phyloP scores from a whole-genome alignment of 2,888 invertebrate genomes.

The Chydorus sphaericus region DNA sequence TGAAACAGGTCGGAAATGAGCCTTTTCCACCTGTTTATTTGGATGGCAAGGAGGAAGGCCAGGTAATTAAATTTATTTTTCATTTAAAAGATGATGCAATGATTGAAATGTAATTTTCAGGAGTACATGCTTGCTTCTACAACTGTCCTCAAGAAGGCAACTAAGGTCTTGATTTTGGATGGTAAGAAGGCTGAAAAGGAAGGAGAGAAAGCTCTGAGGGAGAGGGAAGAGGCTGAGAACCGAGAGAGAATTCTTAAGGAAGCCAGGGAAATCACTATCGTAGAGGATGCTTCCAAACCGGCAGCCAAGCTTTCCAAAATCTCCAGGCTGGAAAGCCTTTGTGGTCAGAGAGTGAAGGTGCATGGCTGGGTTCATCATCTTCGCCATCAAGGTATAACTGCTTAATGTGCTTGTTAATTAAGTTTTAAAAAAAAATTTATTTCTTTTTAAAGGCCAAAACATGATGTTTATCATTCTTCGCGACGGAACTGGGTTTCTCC shows the following conservation, averaged over 20 bases:
- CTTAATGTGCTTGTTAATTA: not conserved
- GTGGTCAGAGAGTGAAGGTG: constrained; percentile 61
- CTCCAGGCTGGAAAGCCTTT: constrained; percentile 40
- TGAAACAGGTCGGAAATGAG: constrained; percentile 69
- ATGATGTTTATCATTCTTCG: constrained; percentile 87
- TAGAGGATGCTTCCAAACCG: constrained; percentile 60
- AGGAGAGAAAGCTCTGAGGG: constrained; percentile 57
- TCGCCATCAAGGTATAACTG: constrained; percentile 59
- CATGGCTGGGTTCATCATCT: constrained; percentile 93
- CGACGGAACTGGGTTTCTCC: constrained; percentile 90
- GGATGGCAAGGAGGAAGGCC: constrained; percentile 56
- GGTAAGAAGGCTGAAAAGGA: constrained; percentile 79
- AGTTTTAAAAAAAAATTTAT: not conserved
- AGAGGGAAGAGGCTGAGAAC: constrained; percentile 62
- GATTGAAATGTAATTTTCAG: constrained; percentile 22
- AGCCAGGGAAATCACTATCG: constrained; percentile 66
- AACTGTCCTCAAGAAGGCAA: constrained; percentile 74
- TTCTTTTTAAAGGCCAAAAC: constrained; percentile 46
- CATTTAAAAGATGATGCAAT: not conserved
- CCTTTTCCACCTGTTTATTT: constrained; percentile 76
- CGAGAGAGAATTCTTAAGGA: constrained; percentile 77
- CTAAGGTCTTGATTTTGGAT: constrained; percentile 19
- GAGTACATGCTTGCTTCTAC: constrained; percentile 73
- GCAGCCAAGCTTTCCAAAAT: constrained; percentile 64
- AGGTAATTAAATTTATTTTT: constrained; percentile 22